A percentile compares a stretch with the other conserved stretches of the same genome.
These are phyloP conservation scores for Scaptodrosophila latifasciaeformis DNA, from an alignment of 2,888 invertebrate genomes.

Conservation along the genomic window DNA sequence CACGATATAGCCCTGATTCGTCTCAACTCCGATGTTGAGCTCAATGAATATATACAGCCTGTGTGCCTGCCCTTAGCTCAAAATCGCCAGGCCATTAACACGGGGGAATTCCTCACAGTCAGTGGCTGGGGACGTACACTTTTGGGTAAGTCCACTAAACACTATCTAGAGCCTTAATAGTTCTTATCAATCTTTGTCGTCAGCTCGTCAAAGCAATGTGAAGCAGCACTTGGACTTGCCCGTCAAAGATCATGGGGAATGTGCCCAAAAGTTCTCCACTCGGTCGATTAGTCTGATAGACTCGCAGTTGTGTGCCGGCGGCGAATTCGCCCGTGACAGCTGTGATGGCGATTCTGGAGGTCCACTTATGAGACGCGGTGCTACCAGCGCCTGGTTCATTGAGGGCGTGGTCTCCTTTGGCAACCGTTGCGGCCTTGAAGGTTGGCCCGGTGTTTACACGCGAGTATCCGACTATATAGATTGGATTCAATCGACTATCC, in stretches of 20 bases:
- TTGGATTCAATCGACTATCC: constrained; percentile 79
- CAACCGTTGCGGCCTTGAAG: constrained; percentile 75
- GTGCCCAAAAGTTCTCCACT: constrained; percentile 71
- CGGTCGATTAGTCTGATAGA: constrained; percentile 46
- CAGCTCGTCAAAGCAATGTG: constrained; percentile 66
- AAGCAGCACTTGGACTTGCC: constrained; percentile 76
- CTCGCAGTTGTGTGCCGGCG: constrained; percentile 73
- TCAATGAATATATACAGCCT: constrained; percentile 78
- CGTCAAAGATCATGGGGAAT: constrained; percentile 75
- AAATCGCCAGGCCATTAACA: constrained; percentile 68
- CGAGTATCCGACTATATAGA: constrained; percentile 79
- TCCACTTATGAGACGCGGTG: constrained; percentile 76
- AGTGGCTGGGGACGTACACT: constrained; percentile 82
- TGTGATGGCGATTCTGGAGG: constrained; percentile 82
- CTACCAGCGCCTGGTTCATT: constrained; percentile 64
- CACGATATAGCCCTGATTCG: constrained; percentile 85
- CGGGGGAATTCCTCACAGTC: constrained; percentile 75
- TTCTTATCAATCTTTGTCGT: background rate
- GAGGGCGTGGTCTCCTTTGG: constrained; percentile 78
- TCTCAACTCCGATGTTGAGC: constrained; percentile 77
- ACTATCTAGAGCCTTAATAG: background rate
- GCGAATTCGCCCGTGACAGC: constrained; percentile 77
- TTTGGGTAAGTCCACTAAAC: constrained; percentile 36
- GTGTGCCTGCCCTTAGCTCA: constrained; percentile 78
- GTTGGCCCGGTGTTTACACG: constrained; percentile 84